Conservation (phyloP, 2,113 vertebrate genomes). For the Lamprotornis superbus region DNA sequence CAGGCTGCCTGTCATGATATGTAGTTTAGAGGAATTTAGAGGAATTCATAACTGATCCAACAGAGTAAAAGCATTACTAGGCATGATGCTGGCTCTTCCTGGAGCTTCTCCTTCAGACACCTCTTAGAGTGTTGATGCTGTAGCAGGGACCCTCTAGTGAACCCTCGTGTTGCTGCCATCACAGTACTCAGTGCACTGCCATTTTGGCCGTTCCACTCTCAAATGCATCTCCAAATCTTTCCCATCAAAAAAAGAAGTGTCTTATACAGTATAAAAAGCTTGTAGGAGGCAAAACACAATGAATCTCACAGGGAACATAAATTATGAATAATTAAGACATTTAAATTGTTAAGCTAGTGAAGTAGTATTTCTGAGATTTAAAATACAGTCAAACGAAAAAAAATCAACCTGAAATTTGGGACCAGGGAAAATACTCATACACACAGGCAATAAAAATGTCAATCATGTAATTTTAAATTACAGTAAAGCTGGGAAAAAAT, state of each 20-base stretch:
- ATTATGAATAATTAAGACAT: not conserved
- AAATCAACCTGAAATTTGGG: not conserved
- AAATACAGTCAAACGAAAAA: not conserved
- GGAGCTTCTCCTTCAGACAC: not conserved
- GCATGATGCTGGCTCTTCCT: not conserved
- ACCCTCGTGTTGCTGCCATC: not conserved
- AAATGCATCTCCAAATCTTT: not conserved
- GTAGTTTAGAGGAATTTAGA: not conserved
- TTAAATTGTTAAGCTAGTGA: not conserved
- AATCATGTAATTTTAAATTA: not conserved
- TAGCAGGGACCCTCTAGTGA: not conserved
- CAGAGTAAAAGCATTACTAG: not conserved
- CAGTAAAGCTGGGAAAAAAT: not conserved
- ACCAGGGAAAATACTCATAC: not conserved
- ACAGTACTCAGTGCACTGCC: not conserved
- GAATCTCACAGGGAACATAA: not conserved
- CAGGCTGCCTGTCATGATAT: not conserved
- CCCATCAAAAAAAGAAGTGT: not conserved
- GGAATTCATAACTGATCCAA: not conserved
- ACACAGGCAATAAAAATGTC: not conserved
- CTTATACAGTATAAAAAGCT: not conserved
- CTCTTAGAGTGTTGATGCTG: not conserved
- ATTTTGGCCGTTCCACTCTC: not conserved
- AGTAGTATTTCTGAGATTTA: not conserved
- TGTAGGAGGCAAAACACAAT: not conserved